Evolutionary conservation across 1,140 invertebrate species (phyloP), one percentile per base, ranked within the genome.

Genomic region (Sitophilus oryzae): DNA sequence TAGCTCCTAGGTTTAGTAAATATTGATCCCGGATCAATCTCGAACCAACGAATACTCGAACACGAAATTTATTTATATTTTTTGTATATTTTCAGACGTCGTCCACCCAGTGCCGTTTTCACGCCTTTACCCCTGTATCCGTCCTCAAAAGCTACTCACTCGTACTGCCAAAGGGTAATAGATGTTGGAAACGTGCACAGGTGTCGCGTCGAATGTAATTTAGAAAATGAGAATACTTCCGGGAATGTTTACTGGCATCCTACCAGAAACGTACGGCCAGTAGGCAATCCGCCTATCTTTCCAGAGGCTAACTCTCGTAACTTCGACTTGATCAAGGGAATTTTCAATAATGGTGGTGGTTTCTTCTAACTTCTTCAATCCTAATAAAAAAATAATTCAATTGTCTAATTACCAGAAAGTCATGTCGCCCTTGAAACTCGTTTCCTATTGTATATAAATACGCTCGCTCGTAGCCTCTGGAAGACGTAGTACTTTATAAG

Each of bases 401-500:
- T n/a, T n/a, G n/a, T n/a, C n/a, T n/a, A n/a, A n/a, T n/a, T n/a
- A n/a, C n/a, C n/a, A n/a, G n/a, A n/a, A n/a, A n/a, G n/a, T n/a
- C n/a, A n/a, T n/a, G n/a, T n/a, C n/a, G 53, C 66, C 64, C 66
- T 65, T 64, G 61, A 60, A 56, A 34, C 34, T 23, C 51, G 37
- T 60, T 56, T 62, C 46, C 64, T 63, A 30, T 63, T 69, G 61
- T 61, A 65, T 38, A 64, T 65, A 65, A 60, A 56, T 44, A 62
- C 58, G 25, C 52, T 61, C 59, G 38, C 40, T 37, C 51, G 53
- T 58, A 71, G 69, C 69, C 69, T 59, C 63, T 69, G 69, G 69
- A 71, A 70, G 68, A 71, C 60, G 52, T 71, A 68, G 64, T 51
- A 48, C 60, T 58, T 62, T 58, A 65, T 56, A 69, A 71, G 66